A percentile compares a stretch with the other conserved stretches of the same genome.
Conservation (phyloP, 2,113 vertebrate genomes). For the Rutilus rutilus region DNA sequence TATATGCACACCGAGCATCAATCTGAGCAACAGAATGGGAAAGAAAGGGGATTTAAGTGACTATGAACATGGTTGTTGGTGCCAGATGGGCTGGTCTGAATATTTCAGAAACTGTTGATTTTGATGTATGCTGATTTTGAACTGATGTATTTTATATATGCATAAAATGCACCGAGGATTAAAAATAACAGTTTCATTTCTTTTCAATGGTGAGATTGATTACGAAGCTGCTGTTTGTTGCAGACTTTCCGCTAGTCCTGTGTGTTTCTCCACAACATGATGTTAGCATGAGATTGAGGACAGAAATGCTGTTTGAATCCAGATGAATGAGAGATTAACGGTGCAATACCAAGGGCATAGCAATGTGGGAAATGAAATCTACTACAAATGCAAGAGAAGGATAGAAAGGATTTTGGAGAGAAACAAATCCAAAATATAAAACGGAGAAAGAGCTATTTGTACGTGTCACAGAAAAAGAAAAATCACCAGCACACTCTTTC, state of each 20-base stretch:
- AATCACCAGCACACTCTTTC: slow-evolving; percentile 24
- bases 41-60: no score
- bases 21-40: no score
- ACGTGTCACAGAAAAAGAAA: neutral
- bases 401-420: neutral
- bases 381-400: neutral
- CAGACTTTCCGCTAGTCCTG: neutral
- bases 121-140: neutral
- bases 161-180: no score
- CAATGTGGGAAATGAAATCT: neutral
- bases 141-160: neutral
- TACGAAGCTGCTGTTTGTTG: slow-evolving; percentile 9
- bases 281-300: slow-evolving; percentile 9
- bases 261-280: slow-evolving; percentile 5
- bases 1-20: no score
- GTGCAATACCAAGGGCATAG: neutral
- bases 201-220: slow-evolving; percentile 6
- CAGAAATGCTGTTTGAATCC: slow-evolving; percentile 25
- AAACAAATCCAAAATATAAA: neutral
- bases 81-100: no score
- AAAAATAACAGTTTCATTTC: neutral
- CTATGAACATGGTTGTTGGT: no score
- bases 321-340: slow-evolving; percentile 1
- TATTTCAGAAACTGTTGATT: neutral
- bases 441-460: slow-evolving; percentile 8